Evolutionary conservation across 2,888 invertebrate genomes (phyloP), one percentile per base, ranked within the genome.

Genomic region (Apodemia zela): DNA sequence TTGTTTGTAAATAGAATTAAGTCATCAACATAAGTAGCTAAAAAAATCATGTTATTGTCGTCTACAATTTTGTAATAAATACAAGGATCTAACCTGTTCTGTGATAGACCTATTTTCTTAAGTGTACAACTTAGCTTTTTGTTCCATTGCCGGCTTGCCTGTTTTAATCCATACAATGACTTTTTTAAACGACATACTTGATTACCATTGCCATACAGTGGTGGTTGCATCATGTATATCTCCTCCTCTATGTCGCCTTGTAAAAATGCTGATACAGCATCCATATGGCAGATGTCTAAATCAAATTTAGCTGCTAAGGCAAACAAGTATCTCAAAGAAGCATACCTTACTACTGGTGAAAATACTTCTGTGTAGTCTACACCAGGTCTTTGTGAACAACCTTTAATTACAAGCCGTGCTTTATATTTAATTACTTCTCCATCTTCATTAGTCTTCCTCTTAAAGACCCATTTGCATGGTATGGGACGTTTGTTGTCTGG

Each of bases 221-320:
- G 38, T 18, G 59, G 59, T 42, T 67, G 69, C 33, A 2, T 3
- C 71, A 71, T 73, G 45, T 68, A 71, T 29, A 68, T 71, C 0
- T 71, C 68, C 13, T 15, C 64, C 58, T 71, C 71, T 10, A 72
- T 66, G 15, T 71, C 67, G 10, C 69, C 72, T 60, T 70, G 71
- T 2, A 70, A 42, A 60, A 72, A 72, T 1, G 69, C 69, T 13
- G 62, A 59, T 8, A 35, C 33, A 10, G 33, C 33, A 35, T 35
- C 10, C 33, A 35, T 35, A 1, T 35, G 38, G 3, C 11, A 35
- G 1, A 70, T 68, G 3, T 66, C 54, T 21, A 68, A 15, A 13
- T 60, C 38, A 47, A 61, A 60, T 45, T 59, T 64, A 2, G 61
- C 68, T 47, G 66, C 68, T 29, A 65, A 17, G 25, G 68, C 65